Evolutionary conservation across 2,113 vertebrate genomes (phyloP).

Genomic region (Triplophysa siluroides): DNA sequence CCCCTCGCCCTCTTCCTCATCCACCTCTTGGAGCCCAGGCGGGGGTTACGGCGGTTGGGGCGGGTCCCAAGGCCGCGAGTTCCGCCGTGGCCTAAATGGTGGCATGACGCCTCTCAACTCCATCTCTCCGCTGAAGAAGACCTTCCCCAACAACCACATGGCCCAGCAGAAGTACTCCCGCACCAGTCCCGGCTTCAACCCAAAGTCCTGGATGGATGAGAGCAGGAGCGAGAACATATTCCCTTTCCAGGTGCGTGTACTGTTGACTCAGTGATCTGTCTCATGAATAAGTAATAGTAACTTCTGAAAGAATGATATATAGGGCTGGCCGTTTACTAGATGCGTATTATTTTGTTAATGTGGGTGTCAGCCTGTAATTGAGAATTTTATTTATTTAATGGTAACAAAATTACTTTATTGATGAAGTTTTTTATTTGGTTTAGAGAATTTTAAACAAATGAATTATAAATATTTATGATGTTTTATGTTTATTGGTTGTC

Average conservation of each 20-base stretch:
- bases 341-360: too few species aligned
- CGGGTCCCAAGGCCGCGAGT: slow-evolving; percentile 94
- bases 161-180: slow-evolving; percentile 96
- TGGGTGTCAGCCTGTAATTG: too few species aligned
- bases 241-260: slow-evolving; percentile 92
- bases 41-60: slow-evolving; percentile 96
- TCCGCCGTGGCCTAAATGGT: slow-evolving; percentile 92
- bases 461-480: too few species aligned
- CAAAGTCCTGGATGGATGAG: slow-evolving; percentile 98
- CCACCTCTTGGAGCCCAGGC: slow-evolving; percentile 95
- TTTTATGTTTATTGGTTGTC: too few species aligned
- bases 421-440: too few species aligned
- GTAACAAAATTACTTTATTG: too few species aligned
- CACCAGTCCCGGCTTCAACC: slow-evolving; percentile 92
- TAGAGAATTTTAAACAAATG: too few species aligned
- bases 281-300: background rate
- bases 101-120: slow-evolving; percentile 96
- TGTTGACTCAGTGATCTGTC: background rate
- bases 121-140: slow-evolving; percentile 98
- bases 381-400: too few species aligned
- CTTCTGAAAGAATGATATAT: background rate
- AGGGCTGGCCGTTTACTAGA: too few species aligned
- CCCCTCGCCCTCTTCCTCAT: slow-evolving; percentile 92
- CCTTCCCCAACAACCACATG: slow-evolving; percentile 97
- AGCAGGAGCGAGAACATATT: slow-evolving; percentile 96